Evolutionary conservation across 2,113 vertebrate genomes (phyloP).

Genomic region (Muntiacus reevesi): DNA sequence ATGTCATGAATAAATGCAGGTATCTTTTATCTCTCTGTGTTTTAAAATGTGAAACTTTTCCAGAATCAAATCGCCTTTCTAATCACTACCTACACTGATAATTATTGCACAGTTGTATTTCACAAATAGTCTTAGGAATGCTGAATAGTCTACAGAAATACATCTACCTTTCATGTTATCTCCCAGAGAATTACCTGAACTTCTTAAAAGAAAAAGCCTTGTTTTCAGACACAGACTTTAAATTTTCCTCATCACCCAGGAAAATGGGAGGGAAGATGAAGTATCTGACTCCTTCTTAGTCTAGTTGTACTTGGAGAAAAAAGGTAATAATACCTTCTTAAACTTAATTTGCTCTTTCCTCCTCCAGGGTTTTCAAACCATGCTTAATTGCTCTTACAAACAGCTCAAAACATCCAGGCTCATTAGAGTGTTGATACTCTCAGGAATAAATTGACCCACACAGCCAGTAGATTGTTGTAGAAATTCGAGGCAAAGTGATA

Average conservation of each 20-base stretch:
- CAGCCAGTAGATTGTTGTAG: constrained; percentile 27
- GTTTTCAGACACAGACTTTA: constrained; percentile 34
- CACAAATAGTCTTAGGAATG: not conserved
- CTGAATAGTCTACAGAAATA: not conserved
- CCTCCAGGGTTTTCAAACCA: constrained; percentile 47
- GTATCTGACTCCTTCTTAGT: not conserved
- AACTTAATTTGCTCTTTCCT: constrained; percentile 47
- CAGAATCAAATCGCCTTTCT: not conserved
- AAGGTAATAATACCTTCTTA: constrained; percentile 44
- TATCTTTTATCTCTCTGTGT: not conserved
- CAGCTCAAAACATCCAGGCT: constrained; percentile 43
- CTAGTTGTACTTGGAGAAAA: constrained; percentile 24
- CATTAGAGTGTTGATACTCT: constrained; percentile 38
- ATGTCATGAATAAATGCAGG: not conserved
- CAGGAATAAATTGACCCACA: constrained; percentile 45
- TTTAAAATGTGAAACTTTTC: constrained; percentile 36
- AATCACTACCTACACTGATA: not conserved
- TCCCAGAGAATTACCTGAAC: not conserved
- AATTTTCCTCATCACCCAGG: constrained; percentile 33
- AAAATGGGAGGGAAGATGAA: constrained; percentile 27
- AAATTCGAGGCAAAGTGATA: constrained; percentile 39
- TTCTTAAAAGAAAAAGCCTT: constrained; percentile 32
- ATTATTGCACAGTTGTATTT: not conserved
- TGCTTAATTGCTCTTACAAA: constrained; percentile 41
- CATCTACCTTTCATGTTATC: not conserved